Evolutionary conservation across 2,113 vertebrate genomes (phyloP), one percentile per base, ranked within the genome.

Genomic region (Bufo gargarizans): DNA sequence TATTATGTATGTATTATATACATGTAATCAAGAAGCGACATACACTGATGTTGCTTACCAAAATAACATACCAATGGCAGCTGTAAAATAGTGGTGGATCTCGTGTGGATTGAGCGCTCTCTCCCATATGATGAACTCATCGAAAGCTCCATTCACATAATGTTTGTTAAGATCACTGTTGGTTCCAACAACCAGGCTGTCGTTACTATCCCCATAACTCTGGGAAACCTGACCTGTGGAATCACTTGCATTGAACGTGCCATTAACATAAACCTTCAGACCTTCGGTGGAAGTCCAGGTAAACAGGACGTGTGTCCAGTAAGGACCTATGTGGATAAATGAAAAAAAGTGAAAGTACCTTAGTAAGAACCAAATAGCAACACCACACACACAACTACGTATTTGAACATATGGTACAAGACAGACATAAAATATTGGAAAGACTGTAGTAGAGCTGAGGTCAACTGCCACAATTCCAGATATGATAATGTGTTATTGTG

Each of bases 51-150:
- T 74, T 89, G 81, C 87, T 89, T 89, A 89, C 87, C 87, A 89
- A 84, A 78, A 84, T 77, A 93, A 93, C 95, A 92, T 94, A 99
- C 98, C 97, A 3, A 92, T 12, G 19, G 97, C 96, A 1, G 97
- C 97, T 0, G 91, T 94, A 90, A 98, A 99, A 93, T 98, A 99
- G 59, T 96, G 93, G 55, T 89, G n/a, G 0, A 99, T 90, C 83
- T 99, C 97, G 0, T 9, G 56, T 0, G 96, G 91, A 0, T 93
- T 94, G 55, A 99, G 97, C 0, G 97, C 98, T 47, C 95, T 91
- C 50, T 99, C 97, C 98, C 98, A 99, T 91, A 99, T 97, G 90
- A 98, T 91, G 84, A 99, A 98, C 90, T 99, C 98, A 5, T 99
- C 98, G 0, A 99, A 99, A 0, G 96, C 96, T 0, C 97, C 95